Conservation (phyloP, 2,888 invertebrate genomes). For the Mantis religiosa region DNA sequence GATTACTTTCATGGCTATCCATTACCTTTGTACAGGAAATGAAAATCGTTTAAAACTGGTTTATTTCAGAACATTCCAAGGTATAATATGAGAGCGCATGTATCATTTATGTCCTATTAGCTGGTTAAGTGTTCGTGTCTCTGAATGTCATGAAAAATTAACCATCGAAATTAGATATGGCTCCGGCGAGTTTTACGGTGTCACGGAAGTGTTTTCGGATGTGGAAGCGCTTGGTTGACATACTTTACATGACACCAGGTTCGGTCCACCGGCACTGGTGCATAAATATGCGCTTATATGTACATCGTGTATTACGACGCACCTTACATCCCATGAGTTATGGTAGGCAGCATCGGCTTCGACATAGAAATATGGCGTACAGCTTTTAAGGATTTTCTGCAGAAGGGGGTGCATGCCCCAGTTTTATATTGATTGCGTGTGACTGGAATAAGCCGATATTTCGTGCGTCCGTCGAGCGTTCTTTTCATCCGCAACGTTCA, state of each 20-base stretch:
- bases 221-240: background rate
- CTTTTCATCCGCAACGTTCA: background rate
- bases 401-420: background rate
- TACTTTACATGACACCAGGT: background rate
- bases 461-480: background rate
- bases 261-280: background rate
- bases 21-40: background rate
- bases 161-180: background rate
- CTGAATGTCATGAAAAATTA: background rate
- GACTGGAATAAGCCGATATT: background rate
- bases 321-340: background rate
- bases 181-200: background rate
- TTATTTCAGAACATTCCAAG: background rate
- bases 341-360: background rate
- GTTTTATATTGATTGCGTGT: background rate
- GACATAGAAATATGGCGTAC: background rate
- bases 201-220: background rate
- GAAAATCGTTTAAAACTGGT: background rate
- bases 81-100: background rate
- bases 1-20: background rate
- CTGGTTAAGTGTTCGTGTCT: background rate
- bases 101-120: background rate
- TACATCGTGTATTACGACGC: background rate
- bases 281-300: background rate
- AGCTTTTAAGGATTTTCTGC: background rate